Conservation (phyloP, 2,888 invertebrate species). For the Ferrisia virgata region DNA sequence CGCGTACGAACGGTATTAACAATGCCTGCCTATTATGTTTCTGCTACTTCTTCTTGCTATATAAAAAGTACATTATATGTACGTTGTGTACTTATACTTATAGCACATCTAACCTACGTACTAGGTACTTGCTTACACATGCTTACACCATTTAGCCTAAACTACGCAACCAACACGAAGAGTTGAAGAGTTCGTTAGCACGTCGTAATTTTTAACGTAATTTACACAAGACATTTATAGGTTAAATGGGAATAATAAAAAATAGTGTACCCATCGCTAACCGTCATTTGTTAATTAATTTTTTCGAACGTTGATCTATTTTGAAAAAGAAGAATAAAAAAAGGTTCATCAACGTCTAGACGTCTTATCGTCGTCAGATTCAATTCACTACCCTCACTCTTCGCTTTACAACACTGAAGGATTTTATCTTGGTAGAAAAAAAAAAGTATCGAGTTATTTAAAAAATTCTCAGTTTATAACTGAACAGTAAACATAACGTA, state of each 20-base stretch:
- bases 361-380: neutral
- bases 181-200: neutral
- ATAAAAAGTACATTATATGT: too few species aligned
- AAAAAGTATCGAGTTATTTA: too few species aligned
- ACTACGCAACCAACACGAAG: too few species aligned
- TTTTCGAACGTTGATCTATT: neutral
- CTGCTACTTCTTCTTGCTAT: neutral
- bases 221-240: neutral
- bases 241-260: neutral
- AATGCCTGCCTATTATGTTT: slow-evolving; percentile 10
- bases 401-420: too few species aligned
- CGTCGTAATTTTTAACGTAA: neutral
- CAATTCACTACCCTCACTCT: too few species aligned
- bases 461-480: too few species aligned
- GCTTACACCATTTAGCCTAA: neutral
- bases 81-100: too few species aligned
- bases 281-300: neutral
- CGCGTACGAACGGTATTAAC: neutral
- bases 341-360: neutral
- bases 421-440: too few species aligned
- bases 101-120: too few species aligned
- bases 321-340: neutral
- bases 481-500: too few species aligned
- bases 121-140: too few species aligned
- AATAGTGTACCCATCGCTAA: neutral